Conservation (phyloP, 2,113 vertebrate genomes). For the Hypocryptadius cinnamomeus region DNA sequence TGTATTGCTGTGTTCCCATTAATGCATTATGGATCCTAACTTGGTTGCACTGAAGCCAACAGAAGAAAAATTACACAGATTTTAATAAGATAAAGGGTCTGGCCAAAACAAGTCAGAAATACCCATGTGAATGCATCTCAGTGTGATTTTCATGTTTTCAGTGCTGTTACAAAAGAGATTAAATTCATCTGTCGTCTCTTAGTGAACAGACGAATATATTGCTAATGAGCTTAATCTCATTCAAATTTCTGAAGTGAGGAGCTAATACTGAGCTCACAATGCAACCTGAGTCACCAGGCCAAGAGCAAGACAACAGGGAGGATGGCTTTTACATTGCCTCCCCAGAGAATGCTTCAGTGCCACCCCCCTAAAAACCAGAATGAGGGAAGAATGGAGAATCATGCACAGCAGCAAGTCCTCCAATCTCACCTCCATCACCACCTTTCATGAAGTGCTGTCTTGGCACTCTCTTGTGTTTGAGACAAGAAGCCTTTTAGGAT, state of each 20-base stretch:
- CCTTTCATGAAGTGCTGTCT: neutral
- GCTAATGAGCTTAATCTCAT: conserved; percentile 19
- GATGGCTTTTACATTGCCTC: neutral
- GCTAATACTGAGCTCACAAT: neutral
- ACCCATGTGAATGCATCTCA: neutral
- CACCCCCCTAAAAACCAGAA: neutral
- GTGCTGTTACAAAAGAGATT: neutral
- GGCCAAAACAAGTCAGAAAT: neutral
- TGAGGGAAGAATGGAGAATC: neutral
- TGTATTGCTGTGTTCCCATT: neutral
- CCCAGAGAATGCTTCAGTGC: neutral
- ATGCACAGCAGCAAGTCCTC: neutral
- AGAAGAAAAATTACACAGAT: neutral
- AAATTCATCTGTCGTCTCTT: neutral
- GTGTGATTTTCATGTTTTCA: neutral
- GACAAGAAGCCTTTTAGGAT: neutral
- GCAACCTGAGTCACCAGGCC: neutral
- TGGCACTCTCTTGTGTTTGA: neutral
- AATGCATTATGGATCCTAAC: neutral
- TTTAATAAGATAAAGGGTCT: neutral
- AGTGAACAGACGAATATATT: neutral
- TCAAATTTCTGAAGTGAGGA: neutral
- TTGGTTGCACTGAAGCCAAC: neutral
- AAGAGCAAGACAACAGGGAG: neutral
- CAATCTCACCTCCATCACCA: neutral